Evolutionary conservation across 2,888 invertebrate species (phyloP).

Genomic region (Eristalinus sepulchralis): DNA sequence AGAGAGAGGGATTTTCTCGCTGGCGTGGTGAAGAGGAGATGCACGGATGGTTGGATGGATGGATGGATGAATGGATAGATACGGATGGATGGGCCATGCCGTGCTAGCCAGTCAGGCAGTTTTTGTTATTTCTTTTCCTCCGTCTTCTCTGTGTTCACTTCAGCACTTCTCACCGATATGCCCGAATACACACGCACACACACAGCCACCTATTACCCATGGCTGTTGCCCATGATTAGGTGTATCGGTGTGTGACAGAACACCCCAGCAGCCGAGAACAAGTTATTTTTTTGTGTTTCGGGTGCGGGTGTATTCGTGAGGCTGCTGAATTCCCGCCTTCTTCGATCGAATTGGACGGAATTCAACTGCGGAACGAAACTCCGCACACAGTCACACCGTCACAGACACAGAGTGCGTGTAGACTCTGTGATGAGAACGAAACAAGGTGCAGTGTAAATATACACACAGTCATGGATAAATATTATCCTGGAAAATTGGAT

Average conservation of each 20-base stretch:
- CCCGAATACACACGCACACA: neutral
- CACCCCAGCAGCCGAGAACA: conserved; percentile 36
- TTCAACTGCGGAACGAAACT: conserved; percentile 1
- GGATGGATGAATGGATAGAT: conserved; percentile 60
- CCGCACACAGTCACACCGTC: conserved; percentile 3
- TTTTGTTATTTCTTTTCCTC: conserved; percentile 54
- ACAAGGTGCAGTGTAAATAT: conserved; percentile 68
- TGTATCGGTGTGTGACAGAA: conserved; percentile 25
- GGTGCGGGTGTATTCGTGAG: conserved; percentile 15
- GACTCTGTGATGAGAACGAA: conserved; percentile 28
- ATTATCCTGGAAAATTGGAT: conserved; percentile 68
- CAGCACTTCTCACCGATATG: conserved; percentile 30
- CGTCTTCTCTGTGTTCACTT: conserved; percentile 11
- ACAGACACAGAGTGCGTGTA: neutral
- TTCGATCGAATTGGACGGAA: conserved; percentile 66
- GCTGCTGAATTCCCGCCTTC: conserved; percentile 52
- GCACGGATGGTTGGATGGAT: conserved; percentile 56
- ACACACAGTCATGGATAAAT: conserved; percentile 61
- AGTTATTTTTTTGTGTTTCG: neutral
- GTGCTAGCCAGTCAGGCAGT: conserved; percentile 67
- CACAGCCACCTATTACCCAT: too few relatives aligned
- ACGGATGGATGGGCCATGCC: conserved; percentile 59
- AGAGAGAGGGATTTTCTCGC: conserved; percentile 47
- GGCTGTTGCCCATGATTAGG: conserved; percentile 29
- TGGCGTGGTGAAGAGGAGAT: conserved; percentile 12